Evolutionary conservation across 1,140 invertebrate species (phyloP), one percentile per base, ranked within the genome.

Genomic region (Musca vetustissima): DNA sequence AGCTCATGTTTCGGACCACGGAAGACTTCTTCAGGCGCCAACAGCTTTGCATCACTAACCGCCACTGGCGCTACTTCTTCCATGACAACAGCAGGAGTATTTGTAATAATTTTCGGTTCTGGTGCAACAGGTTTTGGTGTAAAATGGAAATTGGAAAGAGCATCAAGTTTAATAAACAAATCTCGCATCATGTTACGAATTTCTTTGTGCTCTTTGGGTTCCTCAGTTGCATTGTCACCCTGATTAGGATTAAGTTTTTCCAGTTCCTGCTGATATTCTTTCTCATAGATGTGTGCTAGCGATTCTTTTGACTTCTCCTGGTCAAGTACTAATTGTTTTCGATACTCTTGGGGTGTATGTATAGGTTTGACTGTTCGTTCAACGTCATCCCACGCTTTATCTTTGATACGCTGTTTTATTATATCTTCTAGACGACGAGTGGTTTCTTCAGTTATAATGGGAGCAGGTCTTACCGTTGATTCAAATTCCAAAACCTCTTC

Each of bases 261-360:
- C 75, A 91, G 87, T 76, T 95, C 90, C 75, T 93, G 92, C 4
- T 97, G 81, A 83, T 92, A 98, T 82, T 98, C 94, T 73, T 93
- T 87, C 84, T 99, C 97, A 83, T 99, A 99, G 68, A 99, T 92
- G 85, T 99, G 89, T 2, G 95, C 93, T 48, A 99, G 86, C 73
- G 96, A 97, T 68, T 91, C 84, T 84, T 98, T 98, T 73, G 95
- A 97, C 78, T 99, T 99, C 77, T 97, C 94, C 75, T 97, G 94
- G 83, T 98, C 92, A 21, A 99, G 82, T 0, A 95, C 88, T 48
- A 98, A 85, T 74, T 93, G 89, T 76, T 98, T 98, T 75, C 96
- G 96, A 77, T 92, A 98, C 72, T 95, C 91, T 55, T 91, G 84
- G 19, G 93, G 89, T 59, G 93, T 90, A 68, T 96, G 90, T 0